Conservation (phyloP, 2,888 invertebrate species). For the Mechanitis mazaeus region DNA sequence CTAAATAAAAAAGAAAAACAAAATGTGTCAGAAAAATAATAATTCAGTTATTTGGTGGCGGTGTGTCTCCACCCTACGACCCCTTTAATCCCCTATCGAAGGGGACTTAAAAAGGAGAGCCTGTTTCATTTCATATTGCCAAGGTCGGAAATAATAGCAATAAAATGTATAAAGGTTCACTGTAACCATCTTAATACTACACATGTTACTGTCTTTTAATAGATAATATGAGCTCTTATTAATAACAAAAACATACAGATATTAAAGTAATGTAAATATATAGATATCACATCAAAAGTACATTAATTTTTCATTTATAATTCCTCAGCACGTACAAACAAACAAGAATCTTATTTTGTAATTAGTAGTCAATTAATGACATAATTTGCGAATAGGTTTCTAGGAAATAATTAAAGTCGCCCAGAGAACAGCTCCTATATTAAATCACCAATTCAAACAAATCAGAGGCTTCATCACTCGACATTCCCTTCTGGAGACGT, state of each 20-base stretch:
- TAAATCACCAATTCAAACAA: conserved; percentile 23
- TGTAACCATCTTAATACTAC: conserved; percentile 6
- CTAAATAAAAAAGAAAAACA: too few relatives aligned
- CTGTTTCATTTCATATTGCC: conserved; percentile 16
- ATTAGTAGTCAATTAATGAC: conserved; percentile 8
- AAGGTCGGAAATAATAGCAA: conserved; percentile 21
- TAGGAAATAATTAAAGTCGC: conserved; percentile 22
- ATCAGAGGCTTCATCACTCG: conserved; percentile 14
- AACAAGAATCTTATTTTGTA: conserved; percentile 1
- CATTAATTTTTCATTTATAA: too few relatives aligned
- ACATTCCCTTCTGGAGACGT: neutral
- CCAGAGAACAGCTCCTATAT: conserved; percentile 15
- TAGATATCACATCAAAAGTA: too few relatives aligned
- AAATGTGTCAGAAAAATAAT: too few relatives aligned
- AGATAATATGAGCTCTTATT: neutral
- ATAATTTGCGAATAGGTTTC: conserved; percentile 19
- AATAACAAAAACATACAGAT: neutral
- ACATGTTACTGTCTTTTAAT: neutral
- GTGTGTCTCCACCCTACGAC: conserved; percentile 17
- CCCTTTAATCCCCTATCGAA: conserved; percentile 21
- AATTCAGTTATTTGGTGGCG: conserved; percentile 1
- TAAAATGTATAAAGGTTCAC: conserved; percentile 14
- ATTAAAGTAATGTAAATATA: too few relatives aligned
- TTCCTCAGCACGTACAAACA: neutral
- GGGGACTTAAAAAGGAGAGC: conserved; percentile 17